Evolutionary conservation across 2,888 invertebrate species (phyloP).

Genomic region (Calameuta pallipes): DNA sequence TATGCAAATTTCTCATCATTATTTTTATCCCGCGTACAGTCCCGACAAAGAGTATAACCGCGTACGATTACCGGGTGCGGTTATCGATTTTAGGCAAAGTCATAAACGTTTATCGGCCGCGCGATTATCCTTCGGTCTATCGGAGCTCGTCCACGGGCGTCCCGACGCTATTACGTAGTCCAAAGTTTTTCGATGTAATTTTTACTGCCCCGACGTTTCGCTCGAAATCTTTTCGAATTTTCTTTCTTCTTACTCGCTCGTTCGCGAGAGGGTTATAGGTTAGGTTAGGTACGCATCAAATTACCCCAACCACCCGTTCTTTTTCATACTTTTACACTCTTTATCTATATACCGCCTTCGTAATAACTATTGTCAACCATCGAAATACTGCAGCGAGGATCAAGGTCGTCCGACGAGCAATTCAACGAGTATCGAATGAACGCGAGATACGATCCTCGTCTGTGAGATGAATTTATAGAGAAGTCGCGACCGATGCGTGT

Average conservation of each 20-base stretch:
- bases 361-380: background rate
- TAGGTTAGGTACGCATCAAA: background rate
- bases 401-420: background rate
- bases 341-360: background rate
- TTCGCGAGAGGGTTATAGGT: constrained; percentile 2
- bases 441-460: background rate
- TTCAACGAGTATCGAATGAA: background rate
- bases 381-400: background rate
- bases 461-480: background rate
- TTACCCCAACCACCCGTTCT: background rate
- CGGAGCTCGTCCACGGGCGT: constrained; percentile 26
- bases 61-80: background rate
- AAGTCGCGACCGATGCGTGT: background rate
- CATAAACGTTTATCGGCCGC: constrained; percentile 45
- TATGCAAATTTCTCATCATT: background rate
- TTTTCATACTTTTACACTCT: background rate
- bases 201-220: constrained; percentile 41
- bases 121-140: constrained; percentile 26
- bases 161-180: constrained; percentile 18
- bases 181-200: constrained; percentile 47
- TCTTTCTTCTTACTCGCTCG: constrained; percentile 10
- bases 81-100: constrained; percentile 23
- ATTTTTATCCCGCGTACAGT: background rate
- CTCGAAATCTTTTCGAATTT: constrained; percentile 5
- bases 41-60: background rate